Evolutionary conservation across 1,140 invertebrate species (phyloP), one percentile per base, ranked within the genome.

Genomic region (Phymorhynchus buccinoides): DNA sequence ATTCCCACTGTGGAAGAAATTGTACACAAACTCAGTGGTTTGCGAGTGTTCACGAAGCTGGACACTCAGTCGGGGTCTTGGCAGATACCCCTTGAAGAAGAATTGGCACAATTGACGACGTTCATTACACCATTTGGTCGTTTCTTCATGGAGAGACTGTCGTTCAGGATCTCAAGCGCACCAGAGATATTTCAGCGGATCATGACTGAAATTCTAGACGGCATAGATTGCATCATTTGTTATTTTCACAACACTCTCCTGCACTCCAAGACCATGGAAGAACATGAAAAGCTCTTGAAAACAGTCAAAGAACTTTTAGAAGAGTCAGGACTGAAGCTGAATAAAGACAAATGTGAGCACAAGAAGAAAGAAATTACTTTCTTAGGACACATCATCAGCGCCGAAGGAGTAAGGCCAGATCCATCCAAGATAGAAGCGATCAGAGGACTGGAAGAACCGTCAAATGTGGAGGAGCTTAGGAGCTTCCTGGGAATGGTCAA

Each of bases 111-210:
- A 75, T 62, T 89, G 7, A 85, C 81, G n/a, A 88, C 86, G 27
- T 94, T 95, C 88, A 92, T 93, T 18, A 91, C 90, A 2, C 93
- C 93, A 14, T 94, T 93, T 48, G 78, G 78, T 4, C 12, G 39
- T 14, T 80, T 44, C 42, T 80, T 48, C 78, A 27, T 1, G 85
- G 83, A 88, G 41, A 88, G 93, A 48, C 35, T 77, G n/a, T 42
- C 83, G 77, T n/a, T 41, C 68, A 86, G 87, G 22, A 88, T 87
- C 52, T 80, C 80, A 3, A 84, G 82, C 18, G 87, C 86, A 16
- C 56, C 84, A n/a, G 87, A 89, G 71, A 32, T 88, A 22, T 89
- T 88, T 66, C 86, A 88, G 56, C 44, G 83, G 32, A 73, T 32
- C 32, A 77, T 75, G 66, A 48, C 16, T 16, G 37, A 42, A 22